Evolutionary conservation across 1,140 invertebrate genomes (phyloP).

Genomic region (Zaprionus inermis): DNA sequence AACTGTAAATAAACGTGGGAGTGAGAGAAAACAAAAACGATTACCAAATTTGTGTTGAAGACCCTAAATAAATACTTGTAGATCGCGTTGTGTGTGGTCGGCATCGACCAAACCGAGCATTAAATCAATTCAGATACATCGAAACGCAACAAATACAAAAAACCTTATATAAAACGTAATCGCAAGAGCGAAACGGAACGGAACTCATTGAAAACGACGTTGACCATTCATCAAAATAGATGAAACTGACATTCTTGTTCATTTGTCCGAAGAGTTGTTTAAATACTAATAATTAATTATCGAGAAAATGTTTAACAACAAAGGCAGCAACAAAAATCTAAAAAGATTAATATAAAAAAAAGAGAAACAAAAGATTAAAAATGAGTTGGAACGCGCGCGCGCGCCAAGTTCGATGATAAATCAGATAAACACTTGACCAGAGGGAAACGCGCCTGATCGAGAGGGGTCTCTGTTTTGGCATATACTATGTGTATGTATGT

Average conservation of each 20-base stretch:
- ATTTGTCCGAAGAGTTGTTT: slow-evolving; percentile 63
- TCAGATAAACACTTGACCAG: slow-evolving; percentile 35
- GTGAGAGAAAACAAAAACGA: not conserved
- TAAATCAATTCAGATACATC: slow-evolving; percentile 22
- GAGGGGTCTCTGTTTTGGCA: slow-evolving; percentile 24
- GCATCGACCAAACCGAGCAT: slow-evolving; percentile 15
- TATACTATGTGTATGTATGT: not conserved
- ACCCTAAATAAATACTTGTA: slow-evolving; percentile 29
- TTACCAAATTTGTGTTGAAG: slow-evolving; percentile 21
- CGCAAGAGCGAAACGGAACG: slow-evolving; percentile 53
- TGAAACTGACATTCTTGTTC: slow-evolving; percentile 36
- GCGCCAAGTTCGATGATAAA: slow-evolving; percentile 64
- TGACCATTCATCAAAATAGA: slow-evolving; percentile 69
- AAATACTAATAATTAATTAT: slow-evolving; percentile 81
- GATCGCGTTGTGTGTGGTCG: slow-evolving; percentile 53
- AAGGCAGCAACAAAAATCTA: slow-evolving; percentile 30
- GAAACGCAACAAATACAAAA: too few relatives aligned
- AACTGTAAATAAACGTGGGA: slow-evolving; percentile 45
- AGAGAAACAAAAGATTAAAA: slow-evolving; percentile 11
- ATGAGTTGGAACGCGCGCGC: slow-evolving; percentile 58
- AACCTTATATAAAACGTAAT: slow-evolving; percentile 1
- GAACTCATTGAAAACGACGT: slow-evolving; percentile 64
- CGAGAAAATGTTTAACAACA: slow-evolving; percentile 68
- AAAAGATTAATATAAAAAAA: slow-evolving; percentile 6
- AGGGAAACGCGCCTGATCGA: not conserved